phyloP scores from a whole-genome alignment of 2,113 vertebrate genomes.

The Aldabrachelys gigantea region DNA sequence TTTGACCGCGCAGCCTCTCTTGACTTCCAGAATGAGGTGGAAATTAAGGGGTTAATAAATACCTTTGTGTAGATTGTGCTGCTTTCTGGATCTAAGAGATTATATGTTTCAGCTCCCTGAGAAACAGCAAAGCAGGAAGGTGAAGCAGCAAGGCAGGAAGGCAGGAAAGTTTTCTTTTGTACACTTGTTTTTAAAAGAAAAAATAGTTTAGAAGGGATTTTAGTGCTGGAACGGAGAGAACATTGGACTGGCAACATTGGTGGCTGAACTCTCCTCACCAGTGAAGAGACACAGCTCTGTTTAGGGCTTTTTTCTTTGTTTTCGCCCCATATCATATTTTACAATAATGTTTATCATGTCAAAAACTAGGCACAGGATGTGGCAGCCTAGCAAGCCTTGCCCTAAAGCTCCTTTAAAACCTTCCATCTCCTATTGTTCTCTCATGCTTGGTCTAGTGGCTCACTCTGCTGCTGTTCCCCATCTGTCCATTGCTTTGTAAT shows the following conservation, averaged over 20 bases:
- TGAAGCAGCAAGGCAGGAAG: no score
- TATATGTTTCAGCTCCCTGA: rapidly evolving
- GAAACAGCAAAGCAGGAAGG: no score
- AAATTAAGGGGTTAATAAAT: not conserved
- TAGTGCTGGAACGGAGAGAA: rapidly evolving
- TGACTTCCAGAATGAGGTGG: not conserved
- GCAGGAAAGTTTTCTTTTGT: not conserved
- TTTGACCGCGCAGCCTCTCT: not conserved
- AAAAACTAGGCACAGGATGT: not conserved
- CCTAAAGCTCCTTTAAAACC: rapidly evolving
- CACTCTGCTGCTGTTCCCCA: not conserved
- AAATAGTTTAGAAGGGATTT: rapidly evolving
- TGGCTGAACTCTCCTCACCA: not conserved
- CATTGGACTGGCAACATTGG: rapidly evolving
- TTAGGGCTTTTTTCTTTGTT: rapidly evolving
- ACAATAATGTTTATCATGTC: not conserved
- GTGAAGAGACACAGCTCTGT: rapidly evolving
- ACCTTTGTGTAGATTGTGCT: rapidly evolving
- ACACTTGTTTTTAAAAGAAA: rapidly evolving
- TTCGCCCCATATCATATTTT: not conserved
- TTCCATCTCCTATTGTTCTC: not conserved
- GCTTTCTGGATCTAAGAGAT: not conserved
- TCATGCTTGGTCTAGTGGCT: not conserved
- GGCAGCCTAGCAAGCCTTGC: not conserved
- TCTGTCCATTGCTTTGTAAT: not conserved